Percentiles rank a stretch among this genome's conserved stretches.
Conservation (phyloP, 2,888 invertebrate genomes). For the Mesoligia furuncula region DNA sequence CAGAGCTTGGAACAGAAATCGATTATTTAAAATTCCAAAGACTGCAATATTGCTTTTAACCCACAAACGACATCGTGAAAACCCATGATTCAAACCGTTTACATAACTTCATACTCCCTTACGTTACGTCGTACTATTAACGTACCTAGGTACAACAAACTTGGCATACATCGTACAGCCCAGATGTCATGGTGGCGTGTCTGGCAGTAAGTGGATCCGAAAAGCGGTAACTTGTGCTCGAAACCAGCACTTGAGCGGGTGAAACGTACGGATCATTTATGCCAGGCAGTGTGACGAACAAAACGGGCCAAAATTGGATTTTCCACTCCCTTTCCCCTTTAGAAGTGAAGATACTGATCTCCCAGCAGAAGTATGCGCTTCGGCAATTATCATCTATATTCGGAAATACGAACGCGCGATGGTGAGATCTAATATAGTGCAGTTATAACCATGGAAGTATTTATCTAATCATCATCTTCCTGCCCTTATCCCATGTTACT, state of each 20-base stretch:
- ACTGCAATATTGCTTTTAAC: neutral
- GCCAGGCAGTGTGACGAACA: constrained; percentile 10
- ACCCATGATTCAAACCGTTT: constrained; percentile 36
- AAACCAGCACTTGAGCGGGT: constrained; percentile 40
- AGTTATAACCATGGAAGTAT: no score
- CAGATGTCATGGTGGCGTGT: constrained; percentile 40
- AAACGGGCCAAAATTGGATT: constrained; percentile 27
- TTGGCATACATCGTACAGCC: neutral
- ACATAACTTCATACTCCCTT: constrained; percentile 30
- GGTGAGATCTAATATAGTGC: neutral
- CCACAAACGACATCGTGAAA: constrained; percentile 33
- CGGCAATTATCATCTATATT: neutral
- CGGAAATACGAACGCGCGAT: neutral
- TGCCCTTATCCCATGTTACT: no score
- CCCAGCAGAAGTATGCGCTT: neutral
- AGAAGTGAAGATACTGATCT: neutral
- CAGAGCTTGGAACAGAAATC: neutral
- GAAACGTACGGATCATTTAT: constrained; percentile 33
- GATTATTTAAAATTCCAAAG: constrained; percentile 1
- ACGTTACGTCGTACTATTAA: neutral
- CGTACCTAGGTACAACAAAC: constrained; percentile 10
- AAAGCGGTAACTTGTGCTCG: constrained; percentile 35
- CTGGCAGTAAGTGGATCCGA: constrained; percentile 48
- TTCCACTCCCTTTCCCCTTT: neutral
- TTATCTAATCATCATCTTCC: no score